Base-by-base conservation (phyloP, 2,797 vertebrate species). In the Anguilla pacifica region DNA sequence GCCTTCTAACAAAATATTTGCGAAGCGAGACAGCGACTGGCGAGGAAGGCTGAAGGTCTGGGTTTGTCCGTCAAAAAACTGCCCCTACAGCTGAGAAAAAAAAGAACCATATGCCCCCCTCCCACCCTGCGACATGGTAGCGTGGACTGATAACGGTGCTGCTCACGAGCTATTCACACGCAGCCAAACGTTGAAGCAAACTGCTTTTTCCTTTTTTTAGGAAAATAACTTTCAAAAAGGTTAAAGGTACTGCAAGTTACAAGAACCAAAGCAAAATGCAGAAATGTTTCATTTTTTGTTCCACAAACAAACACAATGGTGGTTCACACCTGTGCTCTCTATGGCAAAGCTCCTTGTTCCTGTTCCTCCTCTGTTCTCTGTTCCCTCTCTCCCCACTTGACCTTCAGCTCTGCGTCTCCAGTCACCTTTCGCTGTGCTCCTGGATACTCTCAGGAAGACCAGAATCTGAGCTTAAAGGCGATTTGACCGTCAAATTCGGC, bases 1-100 rank as follows among this genome's bases (percentile, higher is more conserved):
- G 91, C 91, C 51, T 91, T 94, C 22, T 46, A 9, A 96, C 93
- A 93, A 95, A 94, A 91, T 93, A 89, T 64, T n/a, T 22, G 59
- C 22, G 6, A 64, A 22, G 17, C 22, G 5, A 64, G 19, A 25
- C 43, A 46, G 43, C 5, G 43, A 46, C 43, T 64, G 59, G 59
- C 17, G 0, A 64, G 22, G 22, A 64, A 64, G 10, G 51, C 51
- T 9, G 11, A 53, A 53, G 51, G 11, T 13, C 51, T 9, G 7
- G 11, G 11, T 53, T 61, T 13, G 31, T 6, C 35, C 55, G 31
- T 83, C 77, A 85, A 89, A 51, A 86, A 88, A 81, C 84, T 13
- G 9, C 17, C 10, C n/a, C 70, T 10, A 9, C 64, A 6, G 17
- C 64, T 25, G 9, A 5, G 10, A 31, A 35, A 31, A 35, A 74